These are phyloP conservation scores for Pseudochromis fuscus DNA, from an alignment of 2,797 vertebrate genomes.

Conservation along the genomic window DNA sequence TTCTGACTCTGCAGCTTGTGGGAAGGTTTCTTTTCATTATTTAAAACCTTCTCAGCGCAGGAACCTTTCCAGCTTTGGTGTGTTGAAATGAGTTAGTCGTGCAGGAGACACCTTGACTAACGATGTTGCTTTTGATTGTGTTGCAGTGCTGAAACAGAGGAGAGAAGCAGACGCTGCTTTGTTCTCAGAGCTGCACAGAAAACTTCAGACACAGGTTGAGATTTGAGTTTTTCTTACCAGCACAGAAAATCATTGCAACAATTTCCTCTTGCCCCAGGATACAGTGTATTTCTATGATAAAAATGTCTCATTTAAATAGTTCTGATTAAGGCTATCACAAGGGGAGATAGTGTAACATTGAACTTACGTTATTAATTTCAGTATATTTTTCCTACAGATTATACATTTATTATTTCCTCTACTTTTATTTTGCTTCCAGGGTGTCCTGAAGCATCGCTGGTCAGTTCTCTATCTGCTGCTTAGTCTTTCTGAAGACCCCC, in stretches of 20 bases:
- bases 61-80: background rate
- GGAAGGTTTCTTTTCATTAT: background rate
- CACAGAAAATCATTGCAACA: background rate
- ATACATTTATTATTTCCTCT: background rate
- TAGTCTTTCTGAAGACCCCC: constrained; percentile 97
- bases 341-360: no score
- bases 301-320: no score
- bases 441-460: constrained; percentile 97
- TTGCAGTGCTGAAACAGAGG: constrained; percentile 93
- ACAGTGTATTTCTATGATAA: background rate
- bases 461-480: constrained; percentile 97
- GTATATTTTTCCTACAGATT: background rate
- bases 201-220: constrained; percentile 94
- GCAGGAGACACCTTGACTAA: background rate
- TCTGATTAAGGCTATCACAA: no score
- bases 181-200: constrained; percentile 96
- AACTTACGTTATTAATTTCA: no score
- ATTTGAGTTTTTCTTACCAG: background rate
- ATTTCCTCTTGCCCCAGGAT: background rate
- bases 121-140: background rate
- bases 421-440: constrained; percentile 76
- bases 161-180: constrained; percentile 93
- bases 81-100: background rate
- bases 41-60: background rate
- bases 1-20: background rate